These are phyloP conservation scores for Pinna nobilis DNA, from an alignment of 1,140 invertebrate genomes.

Conservation along the genomic window DNA sequence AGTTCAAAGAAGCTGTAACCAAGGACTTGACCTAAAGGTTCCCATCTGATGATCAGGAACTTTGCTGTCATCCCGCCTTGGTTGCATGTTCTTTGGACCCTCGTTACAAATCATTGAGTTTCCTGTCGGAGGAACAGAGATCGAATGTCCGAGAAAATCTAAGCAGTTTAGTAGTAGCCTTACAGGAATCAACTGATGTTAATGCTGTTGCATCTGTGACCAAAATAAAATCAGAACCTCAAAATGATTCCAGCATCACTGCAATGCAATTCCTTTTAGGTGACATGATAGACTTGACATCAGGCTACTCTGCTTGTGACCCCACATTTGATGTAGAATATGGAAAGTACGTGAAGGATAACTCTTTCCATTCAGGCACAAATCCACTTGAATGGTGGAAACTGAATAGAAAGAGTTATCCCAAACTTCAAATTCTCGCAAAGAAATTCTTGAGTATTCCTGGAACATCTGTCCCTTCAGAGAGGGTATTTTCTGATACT, in stretches of 20 bases:
- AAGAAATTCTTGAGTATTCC: background rate
- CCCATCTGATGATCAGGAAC: background rate
- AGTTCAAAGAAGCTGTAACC: conserved; percentile 5
- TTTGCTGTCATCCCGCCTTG: background rate
- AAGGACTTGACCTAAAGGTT: conserved; percentile 9
- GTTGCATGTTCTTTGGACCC: background rate
- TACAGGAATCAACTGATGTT: background rate
- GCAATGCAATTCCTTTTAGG: conserved; percentile 11
- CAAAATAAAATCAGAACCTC: too few species aligned
- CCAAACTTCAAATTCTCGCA: background rate
- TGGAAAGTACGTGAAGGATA: background rate
- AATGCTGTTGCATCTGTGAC: too few species aligned
- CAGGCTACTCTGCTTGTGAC: background rate
- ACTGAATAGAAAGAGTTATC: background rate
- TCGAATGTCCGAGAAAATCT: background rate
- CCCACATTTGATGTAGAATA: background rate
- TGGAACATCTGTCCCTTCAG: background rate
- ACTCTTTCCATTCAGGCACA: background rate
- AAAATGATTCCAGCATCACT: too few species aligned
- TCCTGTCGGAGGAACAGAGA: background rate
- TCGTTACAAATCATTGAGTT: background rate
- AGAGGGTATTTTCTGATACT: background rate
- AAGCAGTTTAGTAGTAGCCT: background rate
- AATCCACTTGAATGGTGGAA: background rate
- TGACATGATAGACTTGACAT: background rate